Conservation (phyloP, 1,140 invertebrate species). For the Asobara japonica region DNA sequence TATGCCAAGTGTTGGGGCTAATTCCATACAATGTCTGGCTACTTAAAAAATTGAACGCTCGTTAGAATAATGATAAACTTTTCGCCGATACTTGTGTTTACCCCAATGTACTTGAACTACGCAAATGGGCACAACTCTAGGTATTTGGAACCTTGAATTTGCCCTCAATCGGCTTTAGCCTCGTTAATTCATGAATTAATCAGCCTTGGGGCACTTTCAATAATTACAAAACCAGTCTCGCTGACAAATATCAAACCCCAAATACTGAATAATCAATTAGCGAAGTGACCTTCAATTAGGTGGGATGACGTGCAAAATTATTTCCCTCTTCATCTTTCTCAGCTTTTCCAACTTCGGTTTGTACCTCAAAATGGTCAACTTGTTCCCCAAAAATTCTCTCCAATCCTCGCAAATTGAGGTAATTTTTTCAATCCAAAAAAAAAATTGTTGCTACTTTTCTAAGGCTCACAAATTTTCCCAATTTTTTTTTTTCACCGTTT, state of each 20-base stretch:
- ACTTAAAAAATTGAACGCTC: not conserved
- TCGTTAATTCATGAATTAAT: conserved; percentile 15
- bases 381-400: too few species aligned
- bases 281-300: not conserved
- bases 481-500: too few species aligned
- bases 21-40: not conserved
- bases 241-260: not conserved
- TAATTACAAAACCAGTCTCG: not conserved
- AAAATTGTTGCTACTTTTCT: too few species aligned
- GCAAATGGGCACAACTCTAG: not conserved
- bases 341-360: too few species aligned
- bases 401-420: too few species aligned
- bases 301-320: too few species aligned
- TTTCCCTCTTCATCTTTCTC: too few species aligned
- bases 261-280: conserved; percentile 8
- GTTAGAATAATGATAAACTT: not conserved
- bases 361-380: too few species aligned
- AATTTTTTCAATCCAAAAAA: too few species aligned
- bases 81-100: not conserved
- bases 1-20: too few species aligned
- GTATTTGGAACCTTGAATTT: not conserved
- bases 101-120: not conserved
- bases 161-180: not conserved
- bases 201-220: not conserved
- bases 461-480: too few species aligned